These are phyloP conservation scores for Drosophila tanythrix DNA, from an alignment of 2,888 invertebrate genomes.

Conservation along the genomic window DNA sequence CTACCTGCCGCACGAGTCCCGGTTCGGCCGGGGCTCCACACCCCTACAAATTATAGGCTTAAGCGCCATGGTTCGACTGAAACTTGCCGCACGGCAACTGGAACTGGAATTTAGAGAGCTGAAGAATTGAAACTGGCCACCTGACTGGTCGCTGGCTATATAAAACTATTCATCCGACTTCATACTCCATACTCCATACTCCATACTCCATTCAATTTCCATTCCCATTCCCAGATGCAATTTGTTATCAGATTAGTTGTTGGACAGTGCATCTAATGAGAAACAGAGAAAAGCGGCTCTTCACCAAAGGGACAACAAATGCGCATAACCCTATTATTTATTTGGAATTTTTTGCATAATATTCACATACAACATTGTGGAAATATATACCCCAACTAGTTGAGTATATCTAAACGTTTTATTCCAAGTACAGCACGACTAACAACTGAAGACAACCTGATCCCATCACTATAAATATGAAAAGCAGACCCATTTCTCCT, in stretches of 20 bases:
- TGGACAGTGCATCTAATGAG: slow-evolving; percentile 53
- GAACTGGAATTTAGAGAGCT: not conserved
- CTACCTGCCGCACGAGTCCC: slow-evolving; percentile 41
- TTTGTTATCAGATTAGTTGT: slow-evolving; percentile 64
- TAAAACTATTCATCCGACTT: not conserved
- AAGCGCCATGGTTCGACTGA: slow-evolving; percentile 35
- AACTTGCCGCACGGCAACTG: slow-evolving; percentile 3
- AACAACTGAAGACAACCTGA: not conserved
- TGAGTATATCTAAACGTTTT: not conserved
- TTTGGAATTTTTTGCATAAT: not conserved
- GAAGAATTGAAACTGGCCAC: not conserved
- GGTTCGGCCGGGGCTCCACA: not conserved
- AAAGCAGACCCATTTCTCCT: not conserved
- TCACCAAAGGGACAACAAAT: not conserved
- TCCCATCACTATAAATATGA: not conserved
- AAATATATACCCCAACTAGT: not conserved
- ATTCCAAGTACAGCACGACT: not conserved
- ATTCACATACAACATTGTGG: not conserved
- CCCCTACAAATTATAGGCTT: slow-evolving; percentile 59
- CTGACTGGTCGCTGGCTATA: not conserved
- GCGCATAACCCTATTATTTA: not conserved
- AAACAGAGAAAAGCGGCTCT: slow-evolving; percentile 3
- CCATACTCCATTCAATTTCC: not conserved
- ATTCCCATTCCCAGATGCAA: slow-evolving; percentile 34
- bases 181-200: not conserved